Evolutionary conservation across 2,888 invertebrate species (phyloP).

Genomic region (Aporophyla nigra): DNA sequence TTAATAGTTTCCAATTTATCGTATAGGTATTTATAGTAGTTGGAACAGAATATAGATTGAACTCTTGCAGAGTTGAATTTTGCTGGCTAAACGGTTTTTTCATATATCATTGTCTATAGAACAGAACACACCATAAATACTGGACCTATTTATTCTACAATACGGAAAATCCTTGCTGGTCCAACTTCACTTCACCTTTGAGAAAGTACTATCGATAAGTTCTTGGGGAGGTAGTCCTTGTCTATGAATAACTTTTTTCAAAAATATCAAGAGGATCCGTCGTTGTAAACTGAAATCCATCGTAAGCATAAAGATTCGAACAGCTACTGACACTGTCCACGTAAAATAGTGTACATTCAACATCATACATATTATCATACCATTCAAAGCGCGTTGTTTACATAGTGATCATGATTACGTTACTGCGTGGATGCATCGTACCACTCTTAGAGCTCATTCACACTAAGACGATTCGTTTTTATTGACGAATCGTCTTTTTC

Average conservation of each 20-base stretch:
- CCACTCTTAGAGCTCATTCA: no score
- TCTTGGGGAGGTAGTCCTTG: neutral
- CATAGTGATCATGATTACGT: constrained; percentile 48
- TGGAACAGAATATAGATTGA: neutral
- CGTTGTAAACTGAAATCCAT: neutral
- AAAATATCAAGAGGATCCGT: neutral
- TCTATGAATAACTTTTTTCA: neutral
- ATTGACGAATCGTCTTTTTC: no score
- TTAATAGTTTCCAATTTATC: no score
- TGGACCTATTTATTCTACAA: neutral
- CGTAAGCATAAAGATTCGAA: constrained; percentile 8
- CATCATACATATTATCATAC: constrained; percentile 30
- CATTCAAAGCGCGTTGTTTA: constrained; percentile 47
- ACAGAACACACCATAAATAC: neutral
- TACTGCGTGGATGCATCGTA: constrained; percentile 39
- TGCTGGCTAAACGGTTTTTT: neutral
- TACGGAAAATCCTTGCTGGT: neutral
- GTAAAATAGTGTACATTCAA: constrained; percentile 27
- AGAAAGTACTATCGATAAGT: neutral
- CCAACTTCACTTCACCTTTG: no score
- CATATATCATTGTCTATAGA: neutral
- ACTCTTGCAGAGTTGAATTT: neutral
- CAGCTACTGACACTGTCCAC: constrained; percentile 9
- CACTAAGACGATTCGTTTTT: no score
- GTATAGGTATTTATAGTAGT: neutral